Base-by-base conservation (phyloP, 2,113 vertebrate species). In the Petrocephalus zakoni region DNA sequence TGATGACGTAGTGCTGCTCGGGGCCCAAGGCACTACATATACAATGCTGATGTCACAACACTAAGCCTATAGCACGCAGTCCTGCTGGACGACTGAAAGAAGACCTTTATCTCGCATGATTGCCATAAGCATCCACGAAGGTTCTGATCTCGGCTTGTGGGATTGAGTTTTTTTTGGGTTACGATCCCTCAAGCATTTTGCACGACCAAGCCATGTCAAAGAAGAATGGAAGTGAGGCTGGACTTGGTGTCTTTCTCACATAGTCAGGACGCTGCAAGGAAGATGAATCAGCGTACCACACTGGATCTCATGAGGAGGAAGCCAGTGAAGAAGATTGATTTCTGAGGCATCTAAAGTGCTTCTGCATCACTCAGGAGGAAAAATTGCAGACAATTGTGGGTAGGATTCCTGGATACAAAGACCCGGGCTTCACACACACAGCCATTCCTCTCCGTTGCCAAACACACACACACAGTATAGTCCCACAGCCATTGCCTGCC, bases 311-410 rank as follows among this genome's bases (percentile, higher is more conserved):
- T 75, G 15, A 42, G 17, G 72, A 78, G 72, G 72, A 42, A 42
- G 72, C 72, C 72, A 78, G 72, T 19, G 34, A 78, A 78, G 72
- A 72, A 5, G 13, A 78, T 78, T 78, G 72, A 78, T 78, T 78
- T 78, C 72, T 42, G 34, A 78, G 34, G 34, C 34, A 78, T 42
- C 72, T 78, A 78, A 78, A 34, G 34, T 78, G 72, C 72, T 78
- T 78, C 34, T 42, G 6, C 72, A 37, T 78, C 29, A 78, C 72
- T 78, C 34, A 68, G 61, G 25, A 68, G 61, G 61, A 13, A 29
- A 68, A 68, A 68, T n/a, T 68, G 61, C 61, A 68, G 61, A n/a
- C n/a, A 68, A n/a, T 68, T 68, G 61, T 68, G 61, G 61, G 61
- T 29, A 68, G 25, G 61, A 68, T 68, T 68, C 61, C 61, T 68